Evolutionary conservation across 2,888 invertebrate genomes (phyloP), one percentile per base, ranked within the genome.

Genomic region (Machimus atricapillus): DNA sequence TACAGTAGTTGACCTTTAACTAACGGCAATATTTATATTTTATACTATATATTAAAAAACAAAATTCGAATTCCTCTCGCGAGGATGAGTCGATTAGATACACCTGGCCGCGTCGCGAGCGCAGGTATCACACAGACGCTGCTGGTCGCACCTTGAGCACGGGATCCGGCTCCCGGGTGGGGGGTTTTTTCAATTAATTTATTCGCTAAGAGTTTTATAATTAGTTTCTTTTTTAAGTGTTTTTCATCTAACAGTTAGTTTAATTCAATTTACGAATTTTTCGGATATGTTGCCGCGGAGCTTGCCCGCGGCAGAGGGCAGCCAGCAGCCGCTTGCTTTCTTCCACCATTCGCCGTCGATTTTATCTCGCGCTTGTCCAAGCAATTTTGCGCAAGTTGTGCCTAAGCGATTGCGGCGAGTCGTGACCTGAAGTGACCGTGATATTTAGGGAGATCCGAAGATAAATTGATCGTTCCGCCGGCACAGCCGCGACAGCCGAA

Each of bases 381-480:
- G 34, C 76, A 9, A 37, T 81, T 46, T 81, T 56, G 52, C 16
- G 46, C 52, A 56, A 52, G 4, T 27, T 81, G 31, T 37, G 19
- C 43, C 56, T 56, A 31, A 56, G 31, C n/a, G 52, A 52, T 16
- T 12, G 43, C 74, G 76, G 37, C n/a, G 34, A 66, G 31, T 82
- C 58, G 82, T 82, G 82, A 82, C 37, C 82, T 37, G 52, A 9
- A 66, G 9, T 58, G 82, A 82, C 58, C 82, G 7, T 82, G 82
- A 8, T 82, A 82, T 82, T 82, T 81, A 34, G 16, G 52, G n/a
- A 52, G 66, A 82, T 82, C 52, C 8, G 34, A 16, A 56, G 58
- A 82, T 34, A n/a, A 16, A 46, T 19, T 9, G 37, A 37, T 34
- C 76, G 76, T 16, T 76, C n/a, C 40, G 66, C 27, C 27, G 66